Conservation (phyloP, 2,888 invertebrate species). For the Fragum whitleyi region DNA sequence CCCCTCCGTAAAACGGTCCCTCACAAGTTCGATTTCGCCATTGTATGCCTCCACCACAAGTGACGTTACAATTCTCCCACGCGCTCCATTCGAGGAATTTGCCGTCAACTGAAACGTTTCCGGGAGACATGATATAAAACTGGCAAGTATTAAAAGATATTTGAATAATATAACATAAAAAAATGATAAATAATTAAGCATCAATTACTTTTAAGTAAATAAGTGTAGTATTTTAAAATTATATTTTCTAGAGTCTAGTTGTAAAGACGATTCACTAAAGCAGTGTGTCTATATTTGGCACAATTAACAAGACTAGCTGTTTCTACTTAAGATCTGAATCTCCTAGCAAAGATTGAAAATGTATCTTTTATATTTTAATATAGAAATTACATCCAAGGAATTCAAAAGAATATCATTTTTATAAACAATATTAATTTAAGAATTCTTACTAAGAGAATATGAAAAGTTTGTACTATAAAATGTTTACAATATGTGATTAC, state of each 20-base stretch:
- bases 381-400: background rate
- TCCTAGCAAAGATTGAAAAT: background rate
- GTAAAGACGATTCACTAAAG: background rate
- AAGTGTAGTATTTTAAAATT: too few species aligned
- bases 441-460: too few species aligned
- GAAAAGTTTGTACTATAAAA: too few species aligned
- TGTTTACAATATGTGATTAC: background rate
- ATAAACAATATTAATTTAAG: too few species aligned
- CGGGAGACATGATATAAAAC: constrained; percentile 5
- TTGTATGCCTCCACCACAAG: constrained; percentile 78
- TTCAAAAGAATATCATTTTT: background rate
- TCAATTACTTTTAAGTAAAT: too few species aligned
- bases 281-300: background rate
- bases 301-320: background rate
- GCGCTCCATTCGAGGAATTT: constrained; percentile 71
- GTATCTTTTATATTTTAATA: background rate
- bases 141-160: background rate
- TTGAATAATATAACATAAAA: too few species aligned
- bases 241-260: background rate
- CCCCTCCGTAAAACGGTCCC: constrained; percentile 72
- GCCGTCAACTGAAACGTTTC: constrained; percentile 32
- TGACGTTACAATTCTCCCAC: constrained; percentile 76
- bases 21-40: constrained; percentile 72
- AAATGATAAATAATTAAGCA: too few species aligned
- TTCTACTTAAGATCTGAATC: background rate